phyloP scores from a whole-genome alignment of 2,888 invertebrate species.

The Drosophila mayaguana region DNA sequence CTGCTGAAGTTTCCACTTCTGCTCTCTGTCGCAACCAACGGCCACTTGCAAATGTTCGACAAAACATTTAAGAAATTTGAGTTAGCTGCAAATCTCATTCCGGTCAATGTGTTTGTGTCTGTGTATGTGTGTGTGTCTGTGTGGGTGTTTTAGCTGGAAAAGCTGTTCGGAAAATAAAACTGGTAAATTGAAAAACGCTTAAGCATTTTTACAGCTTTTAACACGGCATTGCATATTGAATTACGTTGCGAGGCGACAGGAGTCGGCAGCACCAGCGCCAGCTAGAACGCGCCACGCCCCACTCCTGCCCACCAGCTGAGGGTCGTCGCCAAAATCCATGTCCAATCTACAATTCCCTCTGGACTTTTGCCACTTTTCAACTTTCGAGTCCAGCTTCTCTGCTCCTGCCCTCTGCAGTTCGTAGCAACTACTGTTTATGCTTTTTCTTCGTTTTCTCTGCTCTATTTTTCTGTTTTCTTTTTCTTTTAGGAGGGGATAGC shows the following conservation, averaged over 20 bases:
- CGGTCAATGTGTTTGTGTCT: conserved; percentile 40
- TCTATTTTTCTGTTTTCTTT: conserved; percentile 22
- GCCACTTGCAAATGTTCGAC: conserved; percentile 50
- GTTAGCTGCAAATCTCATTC: conserved; percentile 71
- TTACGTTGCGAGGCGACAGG: conserved; percentile 56
- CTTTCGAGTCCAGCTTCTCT: conserved; percentile 34
- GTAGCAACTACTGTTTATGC: conserved; percentile 63
- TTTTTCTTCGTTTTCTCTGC: conserved; percentile 33
- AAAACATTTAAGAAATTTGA: conserved; percentile 66
- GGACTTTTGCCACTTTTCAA: conserved; percentile 68
- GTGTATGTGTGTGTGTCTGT: neutral
- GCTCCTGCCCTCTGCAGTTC: conserved; percentile 2
- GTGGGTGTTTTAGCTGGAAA: conserved; percentile 14
- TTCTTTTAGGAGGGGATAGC: conserved; percentile 37
- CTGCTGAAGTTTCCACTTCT: conserved; percentile 1
- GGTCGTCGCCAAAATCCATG: conserved; percentile 46
- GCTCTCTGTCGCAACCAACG: neutral
- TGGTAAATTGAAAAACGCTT: conserved; percentile 79
- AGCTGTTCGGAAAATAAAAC: conserved; percentile 67
- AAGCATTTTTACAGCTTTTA: conserved; percentile 80
- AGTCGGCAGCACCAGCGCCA: conserved; percentile 9
- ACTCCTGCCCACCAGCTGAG: conserved; percentile 16
- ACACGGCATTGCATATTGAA: conserved; percentile 76
- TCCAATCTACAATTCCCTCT: conserved; percentile 44
- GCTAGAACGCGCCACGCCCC: conserved; percentile 30